phyloP scores from a whole-genome alignment of 53 echinoderm and acorn worm genomes.

The Patiria pectinifera region DNA sequence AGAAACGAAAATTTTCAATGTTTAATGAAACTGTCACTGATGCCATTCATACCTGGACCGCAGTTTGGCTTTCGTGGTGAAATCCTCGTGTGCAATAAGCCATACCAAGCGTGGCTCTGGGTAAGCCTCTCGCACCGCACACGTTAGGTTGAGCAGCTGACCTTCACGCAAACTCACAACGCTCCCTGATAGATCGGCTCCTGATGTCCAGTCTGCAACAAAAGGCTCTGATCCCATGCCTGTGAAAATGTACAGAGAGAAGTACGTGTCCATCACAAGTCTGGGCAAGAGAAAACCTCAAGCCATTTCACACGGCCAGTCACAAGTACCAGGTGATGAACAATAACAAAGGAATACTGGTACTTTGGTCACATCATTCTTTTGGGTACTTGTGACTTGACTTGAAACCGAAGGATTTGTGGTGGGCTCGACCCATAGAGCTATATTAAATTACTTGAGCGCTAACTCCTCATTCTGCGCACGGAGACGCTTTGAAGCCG shows the following conservation, averaged over 20 bases:
- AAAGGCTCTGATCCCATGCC: slow-evolving; percentile 14
- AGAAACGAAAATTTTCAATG: too few species aligned
- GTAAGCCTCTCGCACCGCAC: slow-evolving; percentile 15
- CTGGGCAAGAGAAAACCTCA: too few species aligned
- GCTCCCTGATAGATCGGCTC: not conserved
- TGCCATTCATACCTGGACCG: not conserved
- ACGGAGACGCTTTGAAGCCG: too few species aligned
- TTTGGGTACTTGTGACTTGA: too few species aligned
- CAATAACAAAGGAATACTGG: too few species aligned
- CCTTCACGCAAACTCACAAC: not conserved
- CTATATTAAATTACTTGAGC: too few species aligned
- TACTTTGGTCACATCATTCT: too few species aligned
- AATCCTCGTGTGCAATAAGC: slow-evolving; percentile 1
- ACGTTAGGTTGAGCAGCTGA: not conserved
- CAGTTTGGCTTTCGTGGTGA: slow-evolving; percentile 8
- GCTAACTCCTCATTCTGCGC: too few species aligned
- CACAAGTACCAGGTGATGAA: too few species aligned
- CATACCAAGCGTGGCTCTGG: slow-evolving; percentile 32
- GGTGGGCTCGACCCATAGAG: too few species aligned
- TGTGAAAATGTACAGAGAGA: not conserved
- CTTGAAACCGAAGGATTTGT: too few species aligned
- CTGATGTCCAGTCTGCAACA: not conserved
- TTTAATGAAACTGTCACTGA: not conserved
- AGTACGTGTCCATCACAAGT: not conserved
- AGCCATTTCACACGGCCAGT: too few species aligned